Conservation (phyloP, 2,888 invertebrate species). For the Gymnocheta viridis region DNA sequence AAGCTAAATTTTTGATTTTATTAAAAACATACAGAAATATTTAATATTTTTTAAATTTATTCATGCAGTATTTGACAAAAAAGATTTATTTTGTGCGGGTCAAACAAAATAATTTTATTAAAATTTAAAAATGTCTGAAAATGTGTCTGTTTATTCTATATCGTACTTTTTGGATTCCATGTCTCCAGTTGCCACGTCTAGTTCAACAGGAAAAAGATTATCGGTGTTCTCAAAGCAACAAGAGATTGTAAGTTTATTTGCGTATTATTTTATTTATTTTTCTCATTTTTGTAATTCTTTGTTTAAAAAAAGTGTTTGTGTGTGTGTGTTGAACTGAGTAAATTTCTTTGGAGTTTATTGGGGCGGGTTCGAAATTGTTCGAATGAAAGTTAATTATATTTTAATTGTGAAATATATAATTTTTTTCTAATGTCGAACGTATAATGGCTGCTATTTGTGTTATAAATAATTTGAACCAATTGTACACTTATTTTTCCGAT, state of each 20-base stretch:
- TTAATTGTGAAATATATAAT: too few species aligned
- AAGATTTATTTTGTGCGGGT: not conserved
- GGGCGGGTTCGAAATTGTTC: not conserved
- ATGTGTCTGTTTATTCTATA: conserved; percentile 76
- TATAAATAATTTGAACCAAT: too few species aligned
- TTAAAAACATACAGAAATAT: not conserved
- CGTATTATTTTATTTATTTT: not conserved
- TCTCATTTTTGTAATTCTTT: conserved; percentile 6
- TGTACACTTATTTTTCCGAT: too few species aligned
- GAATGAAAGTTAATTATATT: too few species aligned
- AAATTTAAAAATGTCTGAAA: conserved; percentile 73
- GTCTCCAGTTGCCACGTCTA: conserved; percentile 63
- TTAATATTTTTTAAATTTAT: not conserved
- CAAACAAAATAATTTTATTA: not conserved
- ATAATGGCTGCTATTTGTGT: too few species aligned
- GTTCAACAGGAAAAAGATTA: conserved; percentile 26
- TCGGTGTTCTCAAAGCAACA: conserved; percentile 8
- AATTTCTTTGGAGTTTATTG: not conserved
- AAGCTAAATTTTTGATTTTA: not conserved
- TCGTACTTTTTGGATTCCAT: conserved; percentile 76
- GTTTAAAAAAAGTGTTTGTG: not conserved
- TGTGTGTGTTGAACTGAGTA: not conserved
- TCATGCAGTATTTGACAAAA: conserved; percentile 2
- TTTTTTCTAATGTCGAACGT: too few species aligned
- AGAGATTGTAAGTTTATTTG: conserved; percentile 52